These are phyloP conservation scores for Pseudopodoces humilis DNA, from an alignment of 2,113 vertebrate species.

Conservation along the genomic window DNA sequence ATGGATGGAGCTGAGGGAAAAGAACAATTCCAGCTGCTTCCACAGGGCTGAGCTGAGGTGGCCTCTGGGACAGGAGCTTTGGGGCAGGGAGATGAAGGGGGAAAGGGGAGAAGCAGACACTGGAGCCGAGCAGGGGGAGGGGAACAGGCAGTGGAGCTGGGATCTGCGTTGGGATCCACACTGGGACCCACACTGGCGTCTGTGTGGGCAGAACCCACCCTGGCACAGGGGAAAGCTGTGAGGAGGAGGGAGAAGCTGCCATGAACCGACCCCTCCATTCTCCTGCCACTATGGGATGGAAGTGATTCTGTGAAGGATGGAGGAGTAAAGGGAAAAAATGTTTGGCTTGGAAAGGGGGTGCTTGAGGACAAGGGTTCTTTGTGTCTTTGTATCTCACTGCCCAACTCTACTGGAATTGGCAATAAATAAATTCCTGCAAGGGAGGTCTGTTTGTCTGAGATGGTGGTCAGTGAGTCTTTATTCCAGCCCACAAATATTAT, in stretches of 20 bases:
- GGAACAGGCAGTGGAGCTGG: fast-evolving
- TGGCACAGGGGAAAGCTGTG: not conserved
- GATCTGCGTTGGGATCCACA: not conserved
- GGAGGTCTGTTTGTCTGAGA: not conserved
- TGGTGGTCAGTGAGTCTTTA: not conserved
- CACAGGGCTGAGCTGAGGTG: fast-evolving
- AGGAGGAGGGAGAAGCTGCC: not conserved
- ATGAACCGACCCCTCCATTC: fast-evolving
- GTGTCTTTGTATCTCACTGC: not conserved
- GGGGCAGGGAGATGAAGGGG: not conserved
- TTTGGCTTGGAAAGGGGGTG: not conserved
- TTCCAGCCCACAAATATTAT: not conserved
- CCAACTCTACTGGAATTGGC: not conserved
- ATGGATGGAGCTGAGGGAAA: fast-evolving
- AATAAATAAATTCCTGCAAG: not conserved
- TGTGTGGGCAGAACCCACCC: not conserved
- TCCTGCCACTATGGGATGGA: fast-evolving
- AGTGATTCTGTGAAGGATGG: not conserved
- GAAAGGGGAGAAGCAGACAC: fast-evolving
- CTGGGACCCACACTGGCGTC: not conserved
- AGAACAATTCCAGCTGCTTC: not conserved
- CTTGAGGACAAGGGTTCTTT: not conserved
- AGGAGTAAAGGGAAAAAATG: not conserved
- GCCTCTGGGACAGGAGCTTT: not conserved
- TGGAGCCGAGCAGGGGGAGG: too few species aligned